Evolutionary conservation across 1,140 invertebrate species (phyloP).

Genomic region (Zaprionus nigranus): DNA sequence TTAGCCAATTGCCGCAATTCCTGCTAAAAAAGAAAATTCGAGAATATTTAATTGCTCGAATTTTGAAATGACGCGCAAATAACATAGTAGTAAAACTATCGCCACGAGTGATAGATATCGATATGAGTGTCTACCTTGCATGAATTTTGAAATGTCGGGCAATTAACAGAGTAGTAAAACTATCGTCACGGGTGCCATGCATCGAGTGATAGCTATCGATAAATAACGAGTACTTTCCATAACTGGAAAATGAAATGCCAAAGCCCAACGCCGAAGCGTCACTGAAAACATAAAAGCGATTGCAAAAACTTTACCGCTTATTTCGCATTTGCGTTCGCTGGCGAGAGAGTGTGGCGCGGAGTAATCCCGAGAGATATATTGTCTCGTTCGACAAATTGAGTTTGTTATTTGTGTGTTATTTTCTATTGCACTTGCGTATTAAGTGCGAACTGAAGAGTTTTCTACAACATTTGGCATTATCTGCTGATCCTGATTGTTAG

Average conservation of each 20-base stretch:
- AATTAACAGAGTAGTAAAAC: background rate
- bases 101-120: background rate
- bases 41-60: background rate
- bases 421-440: conserved; percentile 10
- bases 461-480: conserved; percentile 44
- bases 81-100: background rate
- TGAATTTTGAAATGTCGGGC: background rate
- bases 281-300: conserved; percentile 71
- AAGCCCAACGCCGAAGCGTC: conserved; percentile 28
- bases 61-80: background rate
- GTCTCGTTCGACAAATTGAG: conserved; percentile 23
- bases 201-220: conserved; percentile 9
- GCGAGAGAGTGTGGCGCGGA: conserved; percentile 42
- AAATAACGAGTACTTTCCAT: conserved; percentile 29
- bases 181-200: background rate
- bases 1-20: conserved; percentile 87
- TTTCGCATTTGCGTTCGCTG: conserved; percentile 69
- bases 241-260: conserved; percentile 41
- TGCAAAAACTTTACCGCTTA: conserved; percentile 73
- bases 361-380: conserved; percentile 3
- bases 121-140: background rate
- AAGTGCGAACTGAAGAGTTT: conserved; percentile 34
- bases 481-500: conserved; percentile 57
- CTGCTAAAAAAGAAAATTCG: conserved; percentile 84
- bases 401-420: conserved; percentile 30